Evolutionary conservation across 2,113 vertebrate genomes (phyloP).

Genomic region (Pyxicephalus adspersus): DNA sequence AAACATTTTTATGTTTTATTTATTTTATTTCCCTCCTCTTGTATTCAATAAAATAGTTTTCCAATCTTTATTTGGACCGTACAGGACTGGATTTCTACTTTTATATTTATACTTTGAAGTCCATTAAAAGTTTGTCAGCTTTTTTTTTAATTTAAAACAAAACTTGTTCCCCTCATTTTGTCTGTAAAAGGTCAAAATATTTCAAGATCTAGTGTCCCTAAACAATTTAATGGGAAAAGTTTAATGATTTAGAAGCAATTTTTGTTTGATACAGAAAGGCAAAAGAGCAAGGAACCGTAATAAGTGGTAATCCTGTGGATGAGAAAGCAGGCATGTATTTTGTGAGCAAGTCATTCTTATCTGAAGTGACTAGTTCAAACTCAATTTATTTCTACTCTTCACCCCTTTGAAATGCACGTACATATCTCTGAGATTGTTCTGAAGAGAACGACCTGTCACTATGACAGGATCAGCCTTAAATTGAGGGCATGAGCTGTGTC

Average conservation of each 20-base stretch:
- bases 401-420: constrained; percentile 30
- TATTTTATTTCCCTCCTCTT: too few relatives aligned
- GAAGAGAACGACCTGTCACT: constrained; percentile 18
- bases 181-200: too few relatives aligned
- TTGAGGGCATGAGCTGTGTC: constrained; percentile 20
- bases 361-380: constrained; percentile 49
- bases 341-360: constrained; percentile 35
- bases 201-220: too few relatives aligned
- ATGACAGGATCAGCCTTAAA: constrained; percentile 30
- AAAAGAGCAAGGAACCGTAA: constrained; percentile 15
- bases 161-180: too few relatives aligned
- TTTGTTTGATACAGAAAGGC: background rate
- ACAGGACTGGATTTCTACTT: too few relatives aligned
- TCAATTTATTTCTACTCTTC: constrained; percentile 52
- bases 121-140: too few relatives aligned
- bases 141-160: too few relatives aligned
- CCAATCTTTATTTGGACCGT: too few relatives aligned
- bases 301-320: constrained; percentile 23
- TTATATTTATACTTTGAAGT: too few relatives aligned
- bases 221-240: background rate
- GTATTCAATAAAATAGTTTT: too few relatives aligned
- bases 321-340: constrained; percentile 9
- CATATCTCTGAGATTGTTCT: constrained; percentile 36
- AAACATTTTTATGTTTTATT: too few relatives aligned
- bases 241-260: background rate